Evolutionary conservation across 2,888 invertebrate species (phyloP).

Genomic region (Rhingia rostrata): DNA sequence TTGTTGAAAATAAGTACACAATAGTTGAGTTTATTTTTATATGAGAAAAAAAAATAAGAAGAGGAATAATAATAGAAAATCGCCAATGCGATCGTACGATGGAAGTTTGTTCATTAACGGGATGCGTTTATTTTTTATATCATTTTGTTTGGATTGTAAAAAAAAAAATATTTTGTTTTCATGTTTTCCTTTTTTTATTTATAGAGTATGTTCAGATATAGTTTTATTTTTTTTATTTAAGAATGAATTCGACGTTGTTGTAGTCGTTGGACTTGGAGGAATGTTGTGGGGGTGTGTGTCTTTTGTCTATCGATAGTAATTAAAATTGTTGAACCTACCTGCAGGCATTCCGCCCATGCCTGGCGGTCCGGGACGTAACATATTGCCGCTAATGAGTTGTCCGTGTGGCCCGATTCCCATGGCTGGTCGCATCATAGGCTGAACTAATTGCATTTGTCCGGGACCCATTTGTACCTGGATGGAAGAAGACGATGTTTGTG

Average conservation of each 20-base stretch:
- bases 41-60: conserved; percentile 23
- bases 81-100: conserved; percentile 11
- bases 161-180: conserved; percentile 42
- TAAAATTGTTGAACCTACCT: conserved; percentile 78
- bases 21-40: conserved; percentile 20
- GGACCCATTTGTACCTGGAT: conserved; percentile 79
- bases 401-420: conserved; percentile 82
- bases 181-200: conserved; percentile 40
- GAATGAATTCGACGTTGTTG: conserved; percentile 60
- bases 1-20: conserved; percentile 33
- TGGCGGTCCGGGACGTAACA: conserved; percentile 80
- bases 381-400: conserved; percentile 81
- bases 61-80: conserved; percentile 8
- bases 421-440: conserved; percentile 82
- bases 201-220: conserved; percentile 22
- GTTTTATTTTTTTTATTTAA: conserved; percentile 1
- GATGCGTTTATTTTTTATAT: conserved; percentile 41
- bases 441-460: conserved; percentile 82
- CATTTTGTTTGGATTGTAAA: conserved; percentile 32
- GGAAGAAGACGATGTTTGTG: conserved; percentile 53
- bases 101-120: conserved; percentile 29
- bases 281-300: conserved; percentile 65
- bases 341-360: conserved; percentile 82
- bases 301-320: conserved; percentile 72
- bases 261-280: conserved; percentile 46